phyloP scores from a whole-genome alignment of 2,113 vertebrate species.

The Vanacampus margaritifer region DNA sequence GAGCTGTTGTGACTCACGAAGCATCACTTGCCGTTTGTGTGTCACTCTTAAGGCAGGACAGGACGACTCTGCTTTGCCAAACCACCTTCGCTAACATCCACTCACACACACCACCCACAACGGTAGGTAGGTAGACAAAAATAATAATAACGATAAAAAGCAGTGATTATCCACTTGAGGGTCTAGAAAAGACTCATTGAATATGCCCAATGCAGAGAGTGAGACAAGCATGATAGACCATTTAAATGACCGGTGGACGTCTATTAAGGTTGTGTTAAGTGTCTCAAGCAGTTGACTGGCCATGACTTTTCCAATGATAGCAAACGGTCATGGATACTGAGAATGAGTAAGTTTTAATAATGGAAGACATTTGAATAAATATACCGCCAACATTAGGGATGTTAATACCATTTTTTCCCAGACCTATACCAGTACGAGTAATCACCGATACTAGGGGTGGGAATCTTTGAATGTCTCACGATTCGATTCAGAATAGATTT shows the following conservation, averaged over 20 bases:
- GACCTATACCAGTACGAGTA: no score
- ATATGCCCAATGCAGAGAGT: constrained; percentile 21
- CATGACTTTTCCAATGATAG: constrained; percentile 1
- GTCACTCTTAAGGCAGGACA: constrained; percentile 45
- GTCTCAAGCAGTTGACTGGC: constrained; percentile 5
- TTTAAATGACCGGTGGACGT: constrained; percentile 28
- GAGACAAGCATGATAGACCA: constrained; percentile 16
- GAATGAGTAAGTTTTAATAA: constrained; percentile 23
- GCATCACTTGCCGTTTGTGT: constrained; percentile 42
- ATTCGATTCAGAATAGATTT: no score
- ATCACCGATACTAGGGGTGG: no score
- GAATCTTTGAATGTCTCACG: no score
- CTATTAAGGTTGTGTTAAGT: constrained; percentile 14
- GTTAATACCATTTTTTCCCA: no score
- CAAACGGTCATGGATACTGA: constrained; percentile 41
- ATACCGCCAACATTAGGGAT: no score
- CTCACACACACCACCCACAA: constrained; percentile 16
- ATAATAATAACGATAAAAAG: constrained; percentile 11
- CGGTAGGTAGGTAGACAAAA: background rate
- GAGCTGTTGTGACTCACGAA: constrained; percentile 34
- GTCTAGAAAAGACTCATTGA: constrained; percentile 29
- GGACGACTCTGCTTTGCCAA: constrained; percentile 33
- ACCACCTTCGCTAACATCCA: constrained; percentile 23
- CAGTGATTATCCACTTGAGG: constrained; percentile 37
- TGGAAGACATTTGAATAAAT: background rate